These are phyloP conservation scores for Nannoperca australis DNA, from an alignment of 2,797 vertebrate genomes.

Conservation along the genomic window DNA sequence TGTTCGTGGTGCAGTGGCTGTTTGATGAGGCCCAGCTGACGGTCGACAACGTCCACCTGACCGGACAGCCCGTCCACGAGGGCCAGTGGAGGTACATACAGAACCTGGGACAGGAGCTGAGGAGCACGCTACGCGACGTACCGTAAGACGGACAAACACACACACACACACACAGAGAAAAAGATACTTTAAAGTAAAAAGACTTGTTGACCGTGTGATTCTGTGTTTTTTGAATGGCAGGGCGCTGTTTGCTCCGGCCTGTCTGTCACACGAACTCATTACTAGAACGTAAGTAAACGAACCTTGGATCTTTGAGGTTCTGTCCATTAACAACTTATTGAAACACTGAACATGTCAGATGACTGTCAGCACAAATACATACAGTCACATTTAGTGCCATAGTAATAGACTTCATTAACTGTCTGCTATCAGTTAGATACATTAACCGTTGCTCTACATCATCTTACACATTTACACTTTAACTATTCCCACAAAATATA, in stretches of 20 bases:
- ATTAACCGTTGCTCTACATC: neutral
- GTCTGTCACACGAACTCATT: constrained; percentile 95
- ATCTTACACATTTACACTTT: neutral
- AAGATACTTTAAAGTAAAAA: neutral
- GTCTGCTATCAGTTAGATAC: neutral
- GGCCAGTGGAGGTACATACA: constrained; percentile 96
- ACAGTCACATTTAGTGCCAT: neutral
- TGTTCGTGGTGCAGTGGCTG: constrained; percentile 97
- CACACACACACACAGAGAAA: neutral
- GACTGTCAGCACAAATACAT: neutral
- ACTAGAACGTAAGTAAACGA: constrained; percentile 89
- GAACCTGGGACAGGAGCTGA: constrained; percentile 91
- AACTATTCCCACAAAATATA: neutral
- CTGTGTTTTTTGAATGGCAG: constrained; percentile 76
- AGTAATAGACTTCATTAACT: neutral
- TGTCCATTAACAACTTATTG: neutral
- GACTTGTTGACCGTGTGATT: constrained; percentile 2
- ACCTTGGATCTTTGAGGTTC: neutral
- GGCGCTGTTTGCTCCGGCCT: constrained; percentile 94
- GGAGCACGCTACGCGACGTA: constrained; percentile 87
- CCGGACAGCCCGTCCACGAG: constrained; percentile 92
- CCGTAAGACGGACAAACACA: constrained; percentile 53
- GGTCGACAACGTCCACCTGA: constrained; percentile 92
- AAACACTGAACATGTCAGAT: neutral
- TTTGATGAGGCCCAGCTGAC: constrained; percentile 96